Base-by-base conservation (phyloP, 2,888 invertebrate species). In the Amblyteles armatorius region DNA sequence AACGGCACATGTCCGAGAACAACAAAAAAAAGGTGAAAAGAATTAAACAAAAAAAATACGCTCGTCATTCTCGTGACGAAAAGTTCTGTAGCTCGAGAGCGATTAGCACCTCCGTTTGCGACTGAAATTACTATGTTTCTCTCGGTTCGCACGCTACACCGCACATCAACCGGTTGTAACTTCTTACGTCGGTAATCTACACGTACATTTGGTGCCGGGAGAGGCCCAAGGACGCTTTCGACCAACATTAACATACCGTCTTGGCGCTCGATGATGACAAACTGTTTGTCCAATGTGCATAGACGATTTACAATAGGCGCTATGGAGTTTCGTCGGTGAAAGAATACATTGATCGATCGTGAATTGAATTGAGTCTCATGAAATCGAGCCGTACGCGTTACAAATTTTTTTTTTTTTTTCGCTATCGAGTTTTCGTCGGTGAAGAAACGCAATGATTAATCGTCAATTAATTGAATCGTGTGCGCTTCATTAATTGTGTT, bases 101-200 rank as follows among this genome's bases (percentile, higher is more conserved):
- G 40, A 65, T 65, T 65, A 65, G 19, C 65, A 65, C 65, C 65
- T 40, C 13, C 40, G 65, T 26, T 26, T 57, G 26, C 65, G 19
- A 65, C 65, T 55, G 33, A 65, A 33, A 65, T 65, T 65, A 7
- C 36, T 9, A 36, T 36, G 65, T 36, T 36, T 19, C 19, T 36
- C 19, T n/a, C 11, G 11, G n/a, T 65, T 65, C 65, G 65, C 65
- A 33, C 36, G 33, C 36, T 36, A 22, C 11, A 26, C 22, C 26
- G 57, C 57, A 26, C 57, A 22, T 57, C 57, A 57, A 26, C 57
- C 57, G 57, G 57, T 26, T 5, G 22, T 57, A 57, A 57, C 22
- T 57, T 26, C 22, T 57, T 22, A 26, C 57, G 22, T 4, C 5
- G 22, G 57, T 26, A 57, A 26, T 57, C 13, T 57, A 11, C 57